Evolutionary conservation across 35 echinoderm and acorn worm genomes (phyloP).

Genomic region (Ophioderma brevispina): DNA sequence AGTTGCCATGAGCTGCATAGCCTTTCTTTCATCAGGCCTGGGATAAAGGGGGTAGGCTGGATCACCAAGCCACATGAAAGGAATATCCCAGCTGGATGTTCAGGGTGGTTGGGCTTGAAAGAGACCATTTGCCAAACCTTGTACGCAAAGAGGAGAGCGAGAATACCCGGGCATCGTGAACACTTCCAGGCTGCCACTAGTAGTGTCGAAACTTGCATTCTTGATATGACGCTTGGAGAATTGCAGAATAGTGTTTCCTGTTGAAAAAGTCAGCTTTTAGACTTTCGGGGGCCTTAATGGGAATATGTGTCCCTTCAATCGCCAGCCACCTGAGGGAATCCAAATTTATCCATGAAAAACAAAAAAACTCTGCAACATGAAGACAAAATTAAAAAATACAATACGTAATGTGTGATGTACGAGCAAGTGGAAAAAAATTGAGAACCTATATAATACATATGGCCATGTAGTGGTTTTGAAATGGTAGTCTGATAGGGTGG

Average conservation of each 20-base stretch:
- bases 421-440: too few species aligned
- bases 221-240: constrained; percentile 7
- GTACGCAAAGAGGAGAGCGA: neutral
- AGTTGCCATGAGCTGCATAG: neutral
- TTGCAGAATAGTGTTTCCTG: neutral
- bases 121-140: neutral
- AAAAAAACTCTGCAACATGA: too few species aligned
- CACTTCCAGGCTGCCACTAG: neutral
- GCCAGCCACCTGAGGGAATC: constrained; percentile 32
- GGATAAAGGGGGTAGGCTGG: constrained; percentile 13
- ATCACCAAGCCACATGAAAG: neutral
- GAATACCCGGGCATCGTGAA: constrained; percentile 19
- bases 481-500: too few species aligned
- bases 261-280: neutral
- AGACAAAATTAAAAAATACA: too few species aligned
- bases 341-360: neutral
- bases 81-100: neutral
- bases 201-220: neutral
- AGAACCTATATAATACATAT: too few species aligned
- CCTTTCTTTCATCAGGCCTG: neutral
- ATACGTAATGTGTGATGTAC: too few species aligned
- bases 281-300: constrained; percentile 3
- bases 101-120: constrained; percentile 13
- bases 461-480: too few species aligned
- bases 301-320: constrained; percentile 18